Evolutionary conservation across 2,797 vertebrate genomes (phyloP), one percentile per base, ranked within the genome.

Genomic region (Enteromius argenteus): DNA sequence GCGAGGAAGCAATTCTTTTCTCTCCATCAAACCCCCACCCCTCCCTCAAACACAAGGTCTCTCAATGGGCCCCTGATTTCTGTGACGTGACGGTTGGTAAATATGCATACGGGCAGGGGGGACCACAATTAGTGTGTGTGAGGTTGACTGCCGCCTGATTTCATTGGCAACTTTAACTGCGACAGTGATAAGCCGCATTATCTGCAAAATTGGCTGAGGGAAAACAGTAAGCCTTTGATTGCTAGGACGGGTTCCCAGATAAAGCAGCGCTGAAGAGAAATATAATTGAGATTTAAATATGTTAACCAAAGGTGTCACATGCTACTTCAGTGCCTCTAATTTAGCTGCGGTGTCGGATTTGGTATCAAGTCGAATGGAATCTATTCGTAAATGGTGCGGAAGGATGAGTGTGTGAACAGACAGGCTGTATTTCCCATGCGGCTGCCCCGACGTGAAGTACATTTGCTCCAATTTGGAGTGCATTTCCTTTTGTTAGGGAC

Each of bases 261-360:
- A 99, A 99, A 97, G 97, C 96, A 95, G 95, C 94, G 95, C 96
- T 98, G 97, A 98, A 97, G 97, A 97, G 97, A 99, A 99, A 98
- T 97, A 97, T 99, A 99, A 99, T 99, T 99, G 98, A 99, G 97
- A 97, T 98, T 88, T 97, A 97, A 99, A 99, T 98, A 97, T 97
- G 97, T 98, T 98, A 99, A 98, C 96, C 96, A 98, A 81, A 97
- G 96, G 96, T 98, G 97, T 98, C 97, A 96, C 97, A 96, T 93
- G 96, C 95, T 96, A 93, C 95, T 74, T 97, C 95, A 96, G 96
- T 96, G 96, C 95, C 95, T 95, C 96, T 97, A 96, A 97, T 97
- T 98, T 97, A 96, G 96, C 96, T 96, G 95, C 96, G 5, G 97
- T 96, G 97, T 96, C 97, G 94, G 96, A 97, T 97, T 97, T 96